Evolutionary conservation across 2,113 vertebrate species (phyloP).

Genomic region (Campylorhamphus procurvoides): DNA sequence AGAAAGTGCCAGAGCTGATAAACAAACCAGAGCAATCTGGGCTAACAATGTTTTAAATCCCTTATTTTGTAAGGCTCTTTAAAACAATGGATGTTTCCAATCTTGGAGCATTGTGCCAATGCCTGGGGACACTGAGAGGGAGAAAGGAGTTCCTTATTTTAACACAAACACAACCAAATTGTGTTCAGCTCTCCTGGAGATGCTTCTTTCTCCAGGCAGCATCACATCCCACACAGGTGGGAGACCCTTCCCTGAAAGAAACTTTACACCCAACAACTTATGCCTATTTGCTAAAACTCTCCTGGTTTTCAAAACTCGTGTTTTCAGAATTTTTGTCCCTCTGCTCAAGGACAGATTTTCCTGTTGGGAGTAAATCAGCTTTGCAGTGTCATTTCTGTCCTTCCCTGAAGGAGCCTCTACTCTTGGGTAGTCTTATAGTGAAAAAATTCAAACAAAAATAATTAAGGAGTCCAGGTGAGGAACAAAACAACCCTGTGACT

Average conservation of each 20-base stretch:
- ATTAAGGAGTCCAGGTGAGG: not conserved
- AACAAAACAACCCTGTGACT: not conserved
- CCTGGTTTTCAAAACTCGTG: rapidly evolving
- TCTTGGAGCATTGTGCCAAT: rapidly evolving
- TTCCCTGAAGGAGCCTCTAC: not conserved
- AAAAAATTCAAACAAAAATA: not conserved
- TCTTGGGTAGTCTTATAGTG: not conserved
- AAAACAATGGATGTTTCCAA: not conserved
- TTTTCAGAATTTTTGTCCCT: not conserved
- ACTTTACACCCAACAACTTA: not conserved
- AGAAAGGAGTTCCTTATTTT: not conserved
- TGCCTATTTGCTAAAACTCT: not conserved
- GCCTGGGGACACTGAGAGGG: not conserved
- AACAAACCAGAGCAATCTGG: not conserved
- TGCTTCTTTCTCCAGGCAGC: not conserved
- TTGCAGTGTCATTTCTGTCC: not conserved
- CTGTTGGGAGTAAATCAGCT: not conserved
- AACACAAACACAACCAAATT: rapidly evolving
- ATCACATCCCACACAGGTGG: not conserved
- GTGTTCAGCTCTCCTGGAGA: not conserved
- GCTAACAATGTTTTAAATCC: rapidly evolving
- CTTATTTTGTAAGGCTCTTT: not conserved
- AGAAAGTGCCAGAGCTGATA: rapidly evolving
- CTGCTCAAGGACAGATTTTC: not conserved
- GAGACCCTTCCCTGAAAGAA: not conserved